Percentiles rank a stretch among this genome's conserved stretches.
Evolutionary conservation across 2,797 vertebrate species (phyloP).

Genomic region (Phalanger gymnotis): DNA sequence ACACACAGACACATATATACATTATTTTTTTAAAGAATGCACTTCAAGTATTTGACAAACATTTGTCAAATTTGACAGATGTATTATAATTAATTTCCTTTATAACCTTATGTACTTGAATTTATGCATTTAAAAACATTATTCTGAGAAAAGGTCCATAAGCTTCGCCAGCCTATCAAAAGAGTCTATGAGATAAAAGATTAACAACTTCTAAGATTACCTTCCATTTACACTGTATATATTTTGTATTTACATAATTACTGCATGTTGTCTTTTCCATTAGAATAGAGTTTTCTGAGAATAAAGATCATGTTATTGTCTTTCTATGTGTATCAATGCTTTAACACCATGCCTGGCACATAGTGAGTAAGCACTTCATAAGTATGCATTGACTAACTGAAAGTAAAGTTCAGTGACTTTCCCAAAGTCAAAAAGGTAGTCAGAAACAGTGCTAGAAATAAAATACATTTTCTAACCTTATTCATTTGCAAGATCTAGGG

Average conservation of each 20-base stretch:
- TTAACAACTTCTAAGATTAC: background rate
- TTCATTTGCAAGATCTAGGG: background rate
- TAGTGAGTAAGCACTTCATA: background rate
- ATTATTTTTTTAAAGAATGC: background rate
- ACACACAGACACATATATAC: too few species aligned
- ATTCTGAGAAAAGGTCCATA: background rate
- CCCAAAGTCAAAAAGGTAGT: background rate
- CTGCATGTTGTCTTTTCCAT: background rate
- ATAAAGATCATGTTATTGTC: background rate
- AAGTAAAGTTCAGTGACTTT: background rate
- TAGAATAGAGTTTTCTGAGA: background rate
- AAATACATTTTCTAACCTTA: background rate
- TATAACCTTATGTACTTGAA: background rate
- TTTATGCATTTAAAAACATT: background rate
- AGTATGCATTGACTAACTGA: background rate
- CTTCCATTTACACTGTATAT: background rate
- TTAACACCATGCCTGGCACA: background rate
- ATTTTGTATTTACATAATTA: background rate
- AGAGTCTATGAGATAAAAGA: background rate
- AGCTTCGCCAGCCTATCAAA: background rate
- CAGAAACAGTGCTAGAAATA: too few species aligned
- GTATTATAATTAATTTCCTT: background rate
- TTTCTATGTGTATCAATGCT: background rate
- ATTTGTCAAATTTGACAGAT: background rate
- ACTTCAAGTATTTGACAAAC: background rate